Evolutionary conservation across 2,113 vertebrate genomes (phyloP).

Genomic region (Callaeas wilsoni): DNA sequence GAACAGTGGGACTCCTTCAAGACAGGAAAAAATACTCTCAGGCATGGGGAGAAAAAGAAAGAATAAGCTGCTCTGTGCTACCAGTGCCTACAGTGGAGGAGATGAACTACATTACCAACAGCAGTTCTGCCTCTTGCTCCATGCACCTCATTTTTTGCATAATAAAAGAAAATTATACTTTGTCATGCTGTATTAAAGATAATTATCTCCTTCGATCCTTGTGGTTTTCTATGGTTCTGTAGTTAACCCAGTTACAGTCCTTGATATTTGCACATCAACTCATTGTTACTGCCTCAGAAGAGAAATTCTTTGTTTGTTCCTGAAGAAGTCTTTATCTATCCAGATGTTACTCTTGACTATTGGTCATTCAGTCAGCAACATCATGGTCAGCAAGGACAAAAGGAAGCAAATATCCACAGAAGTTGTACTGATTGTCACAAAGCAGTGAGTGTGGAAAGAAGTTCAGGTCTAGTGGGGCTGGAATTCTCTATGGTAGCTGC

Average conservation of each 20-base stretch:
- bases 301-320: neutral
- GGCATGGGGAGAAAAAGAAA: slow-evolving; percentile 22
- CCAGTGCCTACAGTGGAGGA: neutral
- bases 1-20: slow-evolving; percentile 54
- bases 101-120: neutral
- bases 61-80: neutral
- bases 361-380: neutral
- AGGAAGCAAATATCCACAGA: neutral
- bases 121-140: neutral
- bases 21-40: slow-evolving; percentile 37
- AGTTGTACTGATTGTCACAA: neutral
- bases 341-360: neutral
- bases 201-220: neutral
- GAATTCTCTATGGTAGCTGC: neutral
- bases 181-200: slow-evolving; percentile 7
- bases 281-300: neutral
- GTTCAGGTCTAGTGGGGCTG: neutral
- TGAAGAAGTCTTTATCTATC: neutral
- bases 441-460: neutral
- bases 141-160: neutral
- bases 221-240: neutral
- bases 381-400: neutral
- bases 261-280: neutral
- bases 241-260: neutral
- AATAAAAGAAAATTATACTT: slow-evolving; percentile 25